phyloP scores from a whole-genome alignment of 2,113 vertebrate genomes.

The Physeter macrocephalus region DNA sequence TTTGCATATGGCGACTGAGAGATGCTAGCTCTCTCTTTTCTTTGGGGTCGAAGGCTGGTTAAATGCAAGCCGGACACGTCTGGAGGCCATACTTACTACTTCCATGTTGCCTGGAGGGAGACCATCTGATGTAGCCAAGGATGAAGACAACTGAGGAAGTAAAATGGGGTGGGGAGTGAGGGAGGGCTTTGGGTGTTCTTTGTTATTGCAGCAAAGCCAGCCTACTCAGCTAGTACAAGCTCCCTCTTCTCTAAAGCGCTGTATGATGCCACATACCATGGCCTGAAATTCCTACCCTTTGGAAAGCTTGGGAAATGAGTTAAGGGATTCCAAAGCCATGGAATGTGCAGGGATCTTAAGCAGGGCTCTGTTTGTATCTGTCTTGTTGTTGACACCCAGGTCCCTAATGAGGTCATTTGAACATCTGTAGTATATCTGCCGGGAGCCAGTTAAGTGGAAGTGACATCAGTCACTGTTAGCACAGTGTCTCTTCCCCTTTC shows the following conservation, averaged over 20 bases:
- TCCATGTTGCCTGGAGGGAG: neutral
- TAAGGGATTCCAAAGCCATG: neutral
- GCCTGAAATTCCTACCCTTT: neutral
- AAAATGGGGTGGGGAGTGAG: neutral
- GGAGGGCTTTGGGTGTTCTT: neutral
- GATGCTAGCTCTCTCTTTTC: neutral
- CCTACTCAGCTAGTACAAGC: neutral
- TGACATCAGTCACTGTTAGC: conserved; percentile 46
- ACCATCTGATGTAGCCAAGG: neutral
- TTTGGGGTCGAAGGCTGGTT: neutral
- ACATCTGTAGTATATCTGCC: conserved; percentile 56
- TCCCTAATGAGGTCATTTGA: conserved; percentile 60
- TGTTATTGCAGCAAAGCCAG: neutral
- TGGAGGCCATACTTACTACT: neutral
- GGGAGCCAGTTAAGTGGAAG: conserved; percentile 53
- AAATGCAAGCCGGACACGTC: neutral
- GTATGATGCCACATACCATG: neutral
- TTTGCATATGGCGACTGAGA: neutral
- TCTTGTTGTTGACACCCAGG: conserved; percentile 56
- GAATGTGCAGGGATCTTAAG: conserved; percentile 14
- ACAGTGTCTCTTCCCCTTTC: conserved; percentile 32
- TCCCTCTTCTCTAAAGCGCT: neutral
- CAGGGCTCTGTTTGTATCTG: conserved; percentile 37
- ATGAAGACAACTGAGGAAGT: neutral
- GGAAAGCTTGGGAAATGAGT: neutral